Percentiles rank a stretch among this genome's conserved stretches.
Conservation (phyloP, 2,113 vertebrate genomes). For the Dipodomys spectabilis region DNA sequence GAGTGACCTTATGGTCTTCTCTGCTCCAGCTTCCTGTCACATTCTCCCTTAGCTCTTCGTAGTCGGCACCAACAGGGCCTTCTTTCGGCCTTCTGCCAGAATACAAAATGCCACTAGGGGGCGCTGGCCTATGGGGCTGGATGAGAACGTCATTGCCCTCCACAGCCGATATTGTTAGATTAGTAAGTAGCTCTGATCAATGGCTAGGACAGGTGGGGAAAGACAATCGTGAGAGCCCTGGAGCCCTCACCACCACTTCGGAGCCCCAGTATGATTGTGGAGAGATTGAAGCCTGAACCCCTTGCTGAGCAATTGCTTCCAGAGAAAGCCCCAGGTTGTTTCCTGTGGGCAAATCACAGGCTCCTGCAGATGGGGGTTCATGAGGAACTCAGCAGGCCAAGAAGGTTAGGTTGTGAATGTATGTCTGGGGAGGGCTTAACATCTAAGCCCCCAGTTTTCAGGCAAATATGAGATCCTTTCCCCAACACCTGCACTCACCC, state of each 20-base stretch:
- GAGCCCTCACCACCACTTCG: neutral
- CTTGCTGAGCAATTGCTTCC: neutral
- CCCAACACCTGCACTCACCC: too few relatives aligned
- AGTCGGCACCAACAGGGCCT: neutral
- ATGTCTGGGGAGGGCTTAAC: neutral
- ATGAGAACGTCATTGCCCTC: fast-evolving
- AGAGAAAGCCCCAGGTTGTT: neutral
- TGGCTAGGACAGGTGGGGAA: neutral
- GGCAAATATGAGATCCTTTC: neutral
- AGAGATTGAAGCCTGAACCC: neutral
- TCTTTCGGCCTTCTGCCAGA: neutral
- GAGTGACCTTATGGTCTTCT: neutral
- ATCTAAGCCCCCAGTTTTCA: neutral
- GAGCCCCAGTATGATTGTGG: neutral
- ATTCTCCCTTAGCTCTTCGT: neutral
- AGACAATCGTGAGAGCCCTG: neutral
- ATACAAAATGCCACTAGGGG: neutral
- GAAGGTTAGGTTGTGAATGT: neutral
- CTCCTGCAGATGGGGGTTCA: neutral
- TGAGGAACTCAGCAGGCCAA: neutral
- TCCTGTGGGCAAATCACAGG: neutral
- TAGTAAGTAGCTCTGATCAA: neutral
- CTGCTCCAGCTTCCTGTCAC: neutral
- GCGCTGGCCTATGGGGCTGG: fast-evolving
- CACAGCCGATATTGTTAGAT: neutral